These are phyloP conservation scores for Esox niger DNA, from an alignment of 2,113 vertebrate genomes.

Conservation along the genomic window DNA sequence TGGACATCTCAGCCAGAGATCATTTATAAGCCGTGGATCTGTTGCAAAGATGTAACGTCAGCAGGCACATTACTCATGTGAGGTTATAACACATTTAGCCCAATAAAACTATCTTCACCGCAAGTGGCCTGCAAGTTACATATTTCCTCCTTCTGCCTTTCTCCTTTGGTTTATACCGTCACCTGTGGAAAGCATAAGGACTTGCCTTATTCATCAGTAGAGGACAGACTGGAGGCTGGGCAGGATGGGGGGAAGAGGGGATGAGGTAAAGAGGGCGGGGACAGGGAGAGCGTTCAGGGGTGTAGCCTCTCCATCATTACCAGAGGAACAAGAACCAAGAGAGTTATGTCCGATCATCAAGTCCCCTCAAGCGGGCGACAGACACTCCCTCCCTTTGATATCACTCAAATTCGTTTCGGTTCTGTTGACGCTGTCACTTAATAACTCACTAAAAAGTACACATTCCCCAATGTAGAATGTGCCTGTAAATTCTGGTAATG, in stretches of 20 bases:
- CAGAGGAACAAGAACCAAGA: conserved; percentile 4
- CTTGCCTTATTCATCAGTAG: conserved; percentile 2
- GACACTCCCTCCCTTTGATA: background rate
- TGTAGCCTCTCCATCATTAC: conserved; percentile 10
- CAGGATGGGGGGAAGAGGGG: conserved; percentile 2
- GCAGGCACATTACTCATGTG: background rate
- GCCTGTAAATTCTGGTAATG: conserved; percentile 16
- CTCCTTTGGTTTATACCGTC: conserved; percentile 18
- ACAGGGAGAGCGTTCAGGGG: background rate
- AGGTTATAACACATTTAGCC: no score
- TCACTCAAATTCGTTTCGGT: background rate
- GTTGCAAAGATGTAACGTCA: conserved; percentile 4
- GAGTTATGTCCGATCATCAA: background rate
- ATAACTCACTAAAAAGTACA: background rate
- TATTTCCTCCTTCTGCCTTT: no score
- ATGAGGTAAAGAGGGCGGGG: conserved; percentile 13
- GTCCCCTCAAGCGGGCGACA: background rate
- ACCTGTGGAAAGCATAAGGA: background rate
- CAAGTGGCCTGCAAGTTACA: no score
- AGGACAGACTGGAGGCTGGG: conserved; percentile 4
- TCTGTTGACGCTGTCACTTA: background rate
- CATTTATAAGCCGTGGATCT: background rate
- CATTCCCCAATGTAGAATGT: conserved; percentile 23
- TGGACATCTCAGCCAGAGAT: conserved; percentile 23
- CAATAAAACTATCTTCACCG: no score